Conservation (phyloP, 2,888 invertebrate species). For the Sarcophaga subvicina region DNA sequence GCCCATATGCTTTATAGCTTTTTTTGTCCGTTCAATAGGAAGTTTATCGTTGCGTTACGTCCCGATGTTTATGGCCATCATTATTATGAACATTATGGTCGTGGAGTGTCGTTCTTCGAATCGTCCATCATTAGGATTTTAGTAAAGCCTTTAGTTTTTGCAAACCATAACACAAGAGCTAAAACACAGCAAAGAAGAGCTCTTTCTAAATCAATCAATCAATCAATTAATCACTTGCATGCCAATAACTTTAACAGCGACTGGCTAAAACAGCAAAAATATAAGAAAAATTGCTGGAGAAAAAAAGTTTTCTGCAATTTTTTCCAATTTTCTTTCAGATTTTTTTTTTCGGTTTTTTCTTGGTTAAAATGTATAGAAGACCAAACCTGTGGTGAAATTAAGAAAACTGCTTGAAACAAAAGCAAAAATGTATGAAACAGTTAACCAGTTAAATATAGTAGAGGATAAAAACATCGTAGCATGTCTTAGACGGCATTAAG, state of each 20-base stretch:
- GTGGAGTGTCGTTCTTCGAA: neutral
- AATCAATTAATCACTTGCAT: conserved; percentile 60
- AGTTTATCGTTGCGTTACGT: neutral
- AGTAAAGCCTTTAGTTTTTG: conserved; percentile 22
- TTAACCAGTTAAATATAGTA: too few species aligned
- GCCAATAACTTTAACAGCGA: conserved; percentile 46
- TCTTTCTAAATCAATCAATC: conserved; percentile 26
- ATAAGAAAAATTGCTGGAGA: too few species aligned
- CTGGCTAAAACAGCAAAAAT: neutral
- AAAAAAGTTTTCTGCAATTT: too few species aligned
- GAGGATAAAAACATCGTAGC: too few species aligned
- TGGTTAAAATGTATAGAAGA: too few species aligned
- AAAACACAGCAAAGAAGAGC: too few species aligned
- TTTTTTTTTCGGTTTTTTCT: too few species aligned
- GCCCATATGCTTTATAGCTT: neutral
- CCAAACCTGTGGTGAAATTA: too few species aligned
- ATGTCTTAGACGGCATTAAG: too few species aligned
- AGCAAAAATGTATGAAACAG: too few species aligned
- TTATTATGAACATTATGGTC: conserved; percentile 46
- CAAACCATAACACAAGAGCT: neutral
- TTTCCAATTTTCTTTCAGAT: too few species aligned
- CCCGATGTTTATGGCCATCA: neutral
- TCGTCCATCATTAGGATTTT: conserved; percentile 39
- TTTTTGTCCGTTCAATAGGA: neutral
- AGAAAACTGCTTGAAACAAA: too few species aligned